Conservation (phyloP, 2,113 vertebrate genomes). For the Prinia subflava region DNA sequence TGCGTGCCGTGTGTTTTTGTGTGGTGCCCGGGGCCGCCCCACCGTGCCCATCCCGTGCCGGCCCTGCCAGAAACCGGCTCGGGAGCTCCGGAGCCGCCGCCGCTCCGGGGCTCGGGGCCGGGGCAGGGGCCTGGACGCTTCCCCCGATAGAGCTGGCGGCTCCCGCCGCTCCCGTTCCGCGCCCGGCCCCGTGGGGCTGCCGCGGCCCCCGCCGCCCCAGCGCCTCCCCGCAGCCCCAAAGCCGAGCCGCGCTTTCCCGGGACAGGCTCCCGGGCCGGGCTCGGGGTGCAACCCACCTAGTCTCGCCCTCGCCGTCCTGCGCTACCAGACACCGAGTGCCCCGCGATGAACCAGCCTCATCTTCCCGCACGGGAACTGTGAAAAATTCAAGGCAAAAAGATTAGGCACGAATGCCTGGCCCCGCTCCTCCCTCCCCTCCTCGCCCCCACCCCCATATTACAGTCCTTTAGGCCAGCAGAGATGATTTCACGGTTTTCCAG, state of each 20-base stretch:
- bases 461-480: slow-evolving; percentile 41
- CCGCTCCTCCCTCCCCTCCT: slow-evolving; percentile 28
- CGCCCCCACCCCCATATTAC: slow-evolving; percentile 43
- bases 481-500: slow-evolving; percentile 66
- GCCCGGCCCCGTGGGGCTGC: background rate
- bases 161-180: background rate
- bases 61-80: background rate
- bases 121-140: background rate
- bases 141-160: background rate
- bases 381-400: slow-evolving; percentile 39
- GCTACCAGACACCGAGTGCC: background rate
- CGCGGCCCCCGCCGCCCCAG: background rate
- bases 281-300: background rate
- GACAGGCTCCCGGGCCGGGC: background rate
- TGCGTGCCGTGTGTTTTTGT: background rate
- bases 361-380: slow-evolving; percentile 18
- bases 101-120: too few relatives aligned
- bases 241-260: background rate
- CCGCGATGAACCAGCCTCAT: background rate
- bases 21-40: background rate
- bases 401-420: slow-evolving; percentile 27
- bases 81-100: background rate
- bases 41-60: background rate
- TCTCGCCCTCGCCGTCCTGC: background rate
- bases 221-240: background rate